Conservation (phyloP, 2,797 vertebrate species). For the Helicolenus hilgendorfi region DNA sequence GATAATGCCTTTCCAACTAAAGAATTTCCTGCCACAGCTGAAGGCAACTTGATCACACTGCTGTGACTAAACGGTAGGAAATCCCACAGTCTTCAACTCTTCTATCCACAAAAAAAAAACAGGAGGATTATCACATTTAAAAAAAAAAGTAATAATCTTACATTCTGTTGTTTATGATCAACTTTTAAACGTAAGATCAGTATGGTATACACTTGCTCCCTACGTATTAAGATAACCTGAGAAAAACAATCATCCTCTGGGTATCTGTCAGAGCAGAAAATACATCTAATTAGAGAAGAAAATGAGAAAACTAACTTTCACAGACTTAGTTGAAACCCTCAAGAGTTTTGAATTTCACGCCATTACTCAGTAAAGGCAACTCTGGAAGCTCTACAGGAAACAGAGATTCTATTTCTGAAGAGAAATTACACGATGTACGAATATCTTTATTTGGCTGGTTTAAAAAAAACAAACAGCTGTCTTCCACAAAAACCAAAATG, state of each 20-base stretch:
- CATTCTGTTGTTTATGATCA: not conserved
- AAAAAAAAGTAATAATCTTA: not conserved
- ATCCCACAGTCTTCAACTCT: conserved; percentile 13
- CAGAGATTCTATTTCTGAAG: conserved; percentile 15
- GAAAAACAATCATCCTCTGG: conserved; percentile 11
- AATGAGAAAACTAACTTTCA: conserved; percentile 24
- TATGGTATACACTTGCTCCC: not conserved
- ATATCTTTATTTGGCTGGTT: conserved; percentile 31
- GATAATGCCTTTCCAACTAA: conserved; percentile 51
- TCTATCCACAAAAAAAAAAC: conserved; percentile 1
- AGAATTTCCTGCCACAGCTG: conserved; percentile 56
- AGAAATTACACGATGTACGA: conserved; percentile 26
- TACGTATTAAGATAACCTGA: not conserved
- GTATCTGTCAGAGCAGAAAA: conserved; percentile 8
- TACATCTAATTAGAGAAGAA: conserved; percentile 32
- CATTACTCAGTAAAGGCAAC: not conserved
- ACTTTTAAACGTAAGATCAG: not conserved
- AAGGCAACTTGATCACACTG: conserved; percentile 54
- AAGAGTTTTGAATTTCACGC: conserved; percentile 31
- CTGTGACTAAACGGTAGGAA: conserved; percentile 42
- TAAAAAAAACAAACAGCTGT: conserved; percentile 1
- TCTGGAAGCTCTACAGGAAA: conserved; percentile 22
- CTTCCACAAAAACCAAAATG: conserved; percentile 13
- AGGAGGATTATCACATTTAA: not conserved
- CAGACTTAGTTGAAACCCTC: conserved; percentile 14